phyloP scores from a whole-genome alignment of 2,113 vertebrate genomes.

The Podiceps cristatus region DNA sequence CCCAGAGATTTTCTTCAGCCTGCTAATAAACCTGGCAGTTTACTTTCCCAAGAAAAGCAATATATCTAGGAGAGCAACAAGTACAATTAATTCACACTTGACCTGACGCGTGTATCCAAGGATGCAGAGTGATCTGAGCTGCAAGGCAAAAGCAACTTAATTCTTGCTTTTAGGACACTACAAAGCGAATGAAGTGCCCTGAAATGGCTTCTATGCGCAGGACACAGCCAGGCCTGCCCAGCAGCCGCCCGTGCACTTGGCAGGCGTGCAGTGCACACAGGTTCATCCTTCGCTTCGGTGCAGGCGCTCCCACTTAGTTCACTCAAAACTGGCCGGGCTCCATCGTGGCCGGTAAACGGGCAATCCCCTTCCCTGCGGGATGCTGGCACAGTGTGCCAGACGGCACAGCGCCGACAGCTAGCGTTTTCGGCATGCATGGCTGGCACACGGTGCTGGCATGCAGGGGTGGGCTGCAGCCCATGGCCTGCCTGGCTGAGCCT shows the following conservation, averaged over 20 bases:
- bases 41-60: background rate
- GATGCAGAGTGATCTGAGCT: background rate
- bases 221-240: background rate
- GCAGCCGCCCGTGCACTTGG: fast-evolving
- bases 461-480: too few relatives aligned
- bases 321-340: background rate
- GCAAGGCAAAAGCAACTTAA: background rate
- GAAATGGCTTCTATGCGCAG: background rate
- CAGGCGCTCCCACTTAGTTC: fast-evolving
- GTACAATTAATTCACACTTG: background rate
- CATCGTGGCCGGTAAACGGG: fast-evolving
- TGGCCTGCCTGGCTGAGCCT: too few relatives aligned
- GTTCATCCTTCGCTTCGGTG: background rate
- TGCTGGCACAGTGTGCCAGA: background rate
- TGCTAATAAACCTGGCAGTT: background rate
- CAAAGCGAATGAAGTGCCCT: background rate
- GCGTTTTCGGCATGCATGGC: background rate
- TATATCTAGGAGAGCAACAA: background rate
- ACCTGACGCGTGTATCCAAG: background rate
- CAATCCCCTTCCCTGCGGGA: background rate
- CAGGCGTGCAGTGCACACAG: fast-evolving
- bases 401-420: fast-evolving
- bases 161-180: background rate
- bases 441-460: too few relatives aligned
- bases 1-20: background rate